Evolutionary conservation across 2,888 invertebrate genomes (phyloP).

Genomic region (Polydrusus pterygomalis): DNA sequence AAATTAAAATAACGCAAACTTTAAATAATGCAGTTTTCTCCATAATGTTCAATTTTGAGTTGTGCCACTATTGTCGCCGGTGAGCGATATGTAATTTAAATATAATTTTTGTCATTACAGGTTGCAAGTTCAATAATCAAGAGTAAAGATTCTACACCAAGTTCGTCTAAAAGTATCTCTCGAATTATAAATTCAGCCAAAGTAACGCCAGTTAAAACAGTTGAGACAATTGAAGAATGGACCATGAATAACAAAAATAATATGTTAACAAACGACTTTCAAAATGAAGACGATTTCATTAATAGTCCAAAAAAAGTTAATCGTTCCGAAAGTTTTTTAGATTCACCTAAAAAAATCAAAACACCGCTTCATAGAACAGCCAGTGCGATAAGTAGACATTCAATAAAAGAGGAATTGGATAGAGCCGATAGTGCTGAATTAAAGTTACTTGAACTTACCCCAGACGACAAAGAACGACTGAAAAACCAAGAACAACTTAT

Average conservation of each 20-base stretch:
- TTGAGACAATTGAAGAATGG: conserved; percentile 51
- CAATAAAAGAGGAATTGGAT: conserved; percentile 57
- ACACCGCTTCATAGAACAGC: conserved; percentile 50
- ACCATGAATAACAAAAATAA: conserved; percentile 40
- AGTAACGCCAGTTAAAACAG: conserved; percentile 40
- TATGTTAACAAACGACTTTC: neutral
- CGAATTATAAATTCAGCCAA: conserved; percentile 28
- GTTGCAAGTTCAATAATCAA: conserved; percentile 32
- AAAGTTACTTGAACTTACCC: conserved; percentile 58
- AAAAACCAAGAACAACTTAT: conserved; percentile 65
- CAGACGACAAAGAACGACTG: conserved; percentile 54
- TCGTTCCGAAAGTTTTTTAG: conserved; percentile 18
- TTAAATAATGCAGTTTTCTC: no score
- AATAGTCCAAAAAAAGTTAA: conserved; percentile 46
- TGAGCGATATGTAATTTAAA: no score
- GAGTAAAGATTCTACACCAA: conserved; percentile 12
- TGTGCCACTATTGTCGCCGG: no score
- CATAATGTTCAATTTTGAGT: no score
- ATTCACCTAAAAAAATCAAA: conserved; percentile 46
- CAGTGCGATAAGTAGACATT: conserved; percentile 61
- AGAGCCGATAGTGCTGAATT: conserved; percentile 49
- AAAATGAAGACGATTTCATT: conserved; percentile 25
- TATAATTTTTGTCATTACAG: conserved; percentile 14
- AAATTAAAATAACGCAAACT: no score
- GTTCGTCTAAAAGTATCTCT: conserved; percentile 11